A percentile compares a stretch with the other conserved stretches of the same genome.
Conservation (phyloP, 2,888 invertebrate genomes). For the Lithophane semibrunnea region DNA sequence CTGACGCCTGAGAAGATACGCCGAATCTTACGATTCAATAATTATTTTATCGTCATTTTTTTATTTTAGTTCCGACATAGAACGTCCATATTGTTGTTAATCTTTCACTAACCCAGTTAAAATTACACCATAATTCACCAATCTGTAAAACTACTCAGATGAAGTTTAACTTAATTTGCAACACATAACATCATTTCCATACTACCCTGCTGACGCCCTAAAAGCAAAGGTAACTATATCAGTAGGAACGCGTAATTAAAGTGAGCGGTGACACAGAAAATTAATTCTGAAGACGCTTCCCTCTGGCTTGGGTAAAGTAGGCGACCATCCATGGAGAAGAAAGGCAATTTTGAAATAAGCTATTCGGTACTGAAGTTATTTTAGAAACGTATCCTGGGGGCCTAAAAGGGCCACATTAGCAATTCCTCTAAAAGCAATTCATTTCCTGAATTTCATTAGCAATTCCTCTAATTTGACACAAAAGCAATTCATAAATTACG, state of each 20-base stretch:
- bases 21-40: no score
- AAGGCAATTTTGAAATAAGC: slow-evolving; percentile 43
- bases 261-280: slow-evolving; percentile 80
- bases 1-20: no score
- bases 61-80: no score
- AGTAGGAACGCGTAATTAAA: slow-evolving; percentile 74
- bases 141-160: background rate
- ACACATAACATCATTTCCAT: slow-evolving; percentile 4
- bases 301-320: slow-evolving; percentile 36
- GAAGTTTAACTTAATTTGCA: slow-evolving; percentile 5
- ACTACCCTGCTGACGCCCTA: slow-evolving; percentile 7
- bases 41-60: no score
- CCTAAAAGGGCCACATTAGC: no score
- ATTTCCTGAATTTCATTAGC: no score
- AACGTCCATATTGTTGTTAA: no score
- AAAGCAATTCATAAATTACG: no score
- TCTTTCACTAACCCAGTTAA: no score
- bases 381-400: slow-evolving; percentile 21
- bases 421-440: no score
- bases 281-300: slow-evolving; percentile 76
- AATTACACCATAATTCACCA: background rate
- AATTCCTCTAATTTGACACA: no score
- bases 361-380: slow-evolving; percentile 38
- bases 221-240: slow-evolving; percentile 51
- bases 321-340: slow-evolving; percentile 53